These are phyloP conservation scores for Molothrus ater DNA, from an alignment of 2,797 vertebrate genomes.

Conservation along the genomic window DNA sequence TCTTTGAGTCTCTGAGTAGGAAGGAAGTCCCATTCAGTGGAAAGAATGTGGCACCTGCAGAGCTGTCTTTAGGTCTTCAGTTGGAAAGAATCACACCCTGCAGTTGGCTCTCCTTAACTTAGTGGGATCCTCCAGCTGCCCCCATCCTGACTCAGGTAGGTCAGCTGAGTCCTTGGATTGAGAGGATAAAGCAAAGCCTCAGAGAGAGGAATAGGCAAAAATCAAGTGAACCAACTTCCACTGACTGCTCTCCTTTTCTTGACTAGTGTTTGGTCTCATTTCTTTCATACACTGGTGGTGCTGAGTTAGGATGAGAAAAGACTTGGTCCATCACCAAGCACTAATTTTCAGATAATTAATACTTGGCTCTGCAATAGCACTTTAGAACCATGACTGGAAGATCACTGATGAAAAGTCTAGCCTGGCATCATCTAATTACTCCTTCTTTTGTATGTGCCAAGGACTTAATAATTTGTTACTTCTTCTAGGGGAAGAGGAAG, in stretches of 20 bases:
- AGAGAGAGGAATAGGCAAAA: background rate
- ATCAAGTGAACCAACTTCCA: background rate
- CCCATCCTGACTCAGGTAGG: background rate
- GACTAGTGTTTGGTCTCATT: background rate
- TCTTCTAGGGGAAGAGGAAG: conserved; percentile 23
- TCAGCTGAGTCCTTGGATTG: rapidly evolving
- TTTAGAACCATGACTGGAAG: conserved; percentile 71
- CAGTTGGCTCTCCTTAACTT: background rate
- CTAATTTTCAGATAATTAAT: conserved; percentile 77
- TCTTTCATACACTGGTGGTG: conserved; percentile 7
- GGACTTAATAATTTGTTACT: conserved; percentile 58
- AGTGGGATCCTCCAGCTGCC: background rate
- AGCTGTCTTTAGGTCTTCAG: background rate
- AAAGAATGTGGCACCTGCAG: background rate
- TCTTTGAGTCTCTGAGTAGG: background rate
- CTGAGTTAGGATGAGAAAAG: conserved; percentile 65
- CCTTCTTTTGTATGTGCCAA: conserved; percentile 63
- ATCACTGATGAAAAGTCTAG: conserved; percentile 68
- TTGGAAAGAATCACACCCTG: background rate
- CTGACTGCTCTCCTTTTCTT: background rate
- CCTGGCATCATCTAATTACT: conserved; percentile 65
- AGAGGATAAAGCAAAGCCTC: background rate
- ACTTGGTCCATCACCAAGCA: conserved; percentile 72
- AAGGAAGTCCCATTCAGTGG: background rate
- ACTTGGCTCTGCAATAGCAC: conserved; percentile 64